These are phyloP conservation scores for Vireo altiloquus DNA, from an alignment of 2,113 vertebrate genomes.

Conservation along the genomic window DNA sequence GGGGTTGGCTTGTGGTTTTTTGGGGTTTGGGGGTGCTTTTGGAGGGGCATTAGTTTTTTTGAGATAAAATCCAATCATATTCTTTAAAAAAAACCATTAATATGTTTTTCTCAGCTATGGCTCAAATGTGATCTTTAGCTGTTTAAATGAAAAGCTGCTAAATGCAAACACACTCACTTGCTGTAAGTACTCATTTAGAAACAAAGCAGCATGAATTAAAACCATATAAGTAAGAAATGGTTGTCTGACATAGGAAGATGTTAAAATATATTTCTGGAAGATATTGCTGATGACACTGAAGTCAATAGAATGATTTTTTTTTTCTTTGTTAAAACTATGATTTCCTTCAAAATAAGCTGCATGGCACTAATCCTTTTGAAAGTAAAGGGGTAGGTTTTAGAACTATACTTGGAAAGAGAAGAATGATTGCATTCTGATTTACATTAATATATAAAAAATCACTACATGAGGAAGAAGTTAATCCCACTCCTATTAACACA, in stretches of 20 bases:
- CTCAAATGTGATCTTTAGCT: not conserved
- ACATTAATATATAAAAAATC: not conserved
- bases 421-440: not conserved
- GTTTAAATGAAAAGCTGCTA: not conserved
- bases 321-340: not conserved
- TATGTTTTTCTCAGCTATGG: not conserved
- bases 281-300: not conserved
- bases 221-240: not conserved
- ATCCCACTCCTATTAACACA: not conserved
- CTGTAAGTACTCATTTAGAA: not conserved
- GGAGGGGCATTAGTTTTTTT: not conserved
- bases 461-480: not conserved
- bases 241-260: not conserved
- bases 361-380: not conserved
- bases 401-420: not conserved
- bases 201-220: not conserved
- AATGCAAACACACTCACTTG: not conserved
- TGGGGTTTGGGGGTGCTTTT: not conserved
- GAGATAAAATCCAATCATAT: not conserved
- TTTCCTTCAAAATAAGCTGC: not conserved
- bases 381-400: not conserved
- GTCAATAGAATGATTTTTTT: not conserved
- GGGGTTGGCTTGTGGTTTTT: not conserved
- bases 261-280: not conserved
- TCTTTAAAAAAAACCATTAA: not conserved